A percentile compares a stretch with the other conserved stretches of the same genome.
Conservation (phyloP, 2,797 vertebrate species). For the Helarctos malayanus region DNA sequence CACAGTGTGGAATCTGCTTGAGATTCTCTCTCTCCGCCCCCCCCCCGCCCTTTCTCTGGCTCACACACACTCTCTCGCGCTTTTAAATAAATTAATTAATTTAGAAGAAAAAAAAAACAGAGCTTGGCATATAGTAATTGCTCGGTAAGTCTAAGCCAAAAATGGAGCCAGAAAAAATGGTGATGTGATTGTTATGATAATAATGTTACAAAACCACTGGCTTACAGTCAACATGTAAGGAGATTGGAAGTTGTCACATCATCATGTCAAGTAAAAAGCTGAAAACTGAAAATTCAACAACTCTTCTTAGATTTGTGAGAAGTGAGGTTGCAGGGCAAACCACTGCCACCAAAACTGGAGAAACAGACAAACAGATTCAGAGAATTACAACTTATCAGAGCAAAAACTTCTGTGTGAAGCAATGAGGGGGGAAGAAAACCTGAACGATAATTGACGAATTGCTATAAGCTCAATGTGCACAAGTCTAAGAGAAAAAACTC, state of each 20-base stretch:
- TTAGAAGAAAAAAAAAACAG: neutral
- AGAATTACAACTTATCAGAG: neutral
- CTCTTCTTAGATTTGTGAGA: neutral
- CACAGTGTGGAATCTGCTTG: neutral
- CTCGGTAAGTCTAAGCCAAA: neutral
- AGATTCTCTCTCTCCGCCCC: neutral
- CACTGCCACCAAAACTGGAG: neutral
- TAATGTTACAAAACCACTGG: neutral
- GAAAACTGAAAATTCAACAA: conserved; percentile 44
- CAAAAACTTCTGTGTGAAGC: neutral
- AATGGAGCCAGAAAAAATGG: conserved; percentile 16
- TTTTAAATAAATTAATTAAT: neutral
- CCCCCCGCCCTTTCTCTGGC: neutral
- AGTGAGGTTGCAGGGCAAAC: neutral
- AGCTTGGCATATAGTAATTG: neutral
- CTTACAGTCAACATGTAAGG: neutral
- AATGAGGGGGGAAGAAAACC: neutral
- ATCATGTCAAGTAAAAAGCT: neutral
- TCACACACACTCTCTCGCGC: neutral
- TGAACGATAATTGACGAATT: neutral
- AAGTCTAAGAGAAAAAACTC: neutral
- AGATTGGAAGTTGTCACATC: neutral
- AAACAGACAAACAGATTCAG: neutral
- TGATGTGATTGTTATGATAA: neutral
- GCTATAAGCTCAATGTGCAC: neutral